Conservation (phyloP, 2,888 invertebrate species). For the Dastarcus helophoroides region DNA sequence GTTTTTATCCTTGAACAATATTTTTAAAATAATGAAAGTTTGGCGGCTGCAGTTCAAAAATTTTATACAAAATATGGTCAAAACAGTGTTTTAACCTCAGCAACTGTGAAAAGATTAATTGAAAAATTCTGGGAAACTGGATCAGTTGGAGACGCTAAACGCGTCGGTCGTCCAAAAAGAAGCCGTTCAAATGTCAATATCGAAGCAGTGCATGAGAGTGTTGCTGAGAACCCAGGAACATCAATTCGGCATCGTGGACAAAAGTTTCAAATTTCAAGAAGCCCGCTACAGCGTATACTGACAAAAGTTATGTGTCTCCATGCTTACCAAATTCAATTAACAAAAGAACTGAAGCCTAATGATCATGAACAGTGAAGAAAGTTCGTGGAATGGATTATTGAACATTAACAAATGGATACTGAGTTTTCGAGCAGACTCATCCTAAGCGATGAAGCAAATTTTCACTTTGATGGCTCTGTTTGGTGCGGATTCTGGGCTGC, state of each 20-base stretch:
- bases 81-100: conserved; percentile 19
- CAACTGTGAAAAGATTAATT: conserved; percentile 24
- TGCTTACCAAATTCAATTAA: too few species aligned
- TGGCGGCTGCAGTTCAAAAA: conserved; percentile 11
- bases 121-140: conserved; percentile 23
- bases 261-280: conserved; percentile 19
- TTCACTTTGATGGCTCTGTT: conserved; percentile 1
- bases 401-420: conserved; percentile 1
- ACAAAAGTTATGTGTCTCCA: too few species aligned
- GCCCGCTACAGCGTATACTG: conserved; percentile 16
- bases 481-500: conserved; percentile 1
- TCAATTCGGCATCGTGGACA: conserved; percentile 21
- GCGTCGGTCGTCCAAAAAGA: conserved; percentile 14
- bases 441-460: too few species aligned
- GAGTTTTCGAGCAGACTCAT: conserved; percentile 1
- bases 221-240: conserved; percentile 20
- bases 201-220: conserved; percentile 17
- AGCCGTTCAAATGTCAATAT: conserved; percentile 16
- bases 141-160: conserved; percentile 20
- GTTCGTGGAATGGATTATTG: too few species aligned
- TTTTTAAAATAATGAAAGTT: too few species aligned
- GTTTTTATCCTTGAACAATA: too few species aligned
- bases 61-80: conserved; percentile 18
- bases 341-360: too few species aligned
- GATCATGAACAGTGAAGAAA: too few species aligned